Percentiles rank a stretch among this genome's conserved stretches.
Conservation (phyloP, 1,140 invertebrate genomes). For the Orchestia grillus region DNA sequence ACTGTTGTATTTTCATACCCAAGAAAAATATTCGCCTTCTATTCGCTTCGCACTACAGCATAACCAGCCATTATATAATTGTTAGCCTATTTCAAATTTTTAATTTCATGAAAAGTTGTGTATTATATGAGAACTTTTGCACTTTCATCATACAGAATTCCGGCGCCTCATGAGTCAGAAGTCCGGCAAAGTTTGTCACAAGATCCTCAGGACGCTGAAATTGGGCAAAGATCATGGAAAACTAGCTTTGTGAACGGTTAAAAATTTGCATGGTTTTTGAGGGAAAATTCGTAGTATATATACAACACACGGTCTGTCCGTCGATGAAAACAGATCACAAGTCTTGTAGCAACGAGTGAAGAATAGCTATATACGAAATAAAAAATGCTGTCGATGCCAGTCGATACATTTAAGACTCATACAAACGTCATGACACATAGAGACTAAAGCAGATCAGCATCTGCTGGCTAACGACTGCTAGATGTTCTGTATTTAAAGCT, state of each 20-base stretch:
- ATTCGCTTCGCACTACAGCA: no score
- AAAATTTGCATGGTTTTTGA: not conserved
- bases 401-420: not conserved
- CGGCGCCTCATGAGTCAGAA: no score
- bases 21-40: no score
- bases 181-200: no score
- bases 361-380: not conserved
- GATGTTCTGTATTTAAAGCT: not conserved
- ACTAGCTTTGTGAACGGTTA: not conserved
- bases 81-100: no score
- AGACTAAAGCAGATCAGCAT: not conserved
- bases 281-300: not conserved
- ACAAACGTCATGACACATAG: not conserved
- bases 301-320: not conserved
- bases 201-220: not conserved
- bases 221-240: not conserved
- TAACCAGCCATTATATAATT: no score
- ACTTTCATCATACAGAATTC: no score
- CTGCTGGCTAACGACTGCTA: not conserved
- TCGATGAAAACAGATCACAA: not conserved
- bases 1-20: no score
- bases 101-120: no score
- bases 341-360: not conserved
- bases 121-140: no score
- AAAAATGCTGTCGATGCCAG: not conserved